These are phyloP conservation scores for Drosophila littoralis DNA, from an alignment of 1,140 invertebrate species.

Conservation along the genomic window DNA sequence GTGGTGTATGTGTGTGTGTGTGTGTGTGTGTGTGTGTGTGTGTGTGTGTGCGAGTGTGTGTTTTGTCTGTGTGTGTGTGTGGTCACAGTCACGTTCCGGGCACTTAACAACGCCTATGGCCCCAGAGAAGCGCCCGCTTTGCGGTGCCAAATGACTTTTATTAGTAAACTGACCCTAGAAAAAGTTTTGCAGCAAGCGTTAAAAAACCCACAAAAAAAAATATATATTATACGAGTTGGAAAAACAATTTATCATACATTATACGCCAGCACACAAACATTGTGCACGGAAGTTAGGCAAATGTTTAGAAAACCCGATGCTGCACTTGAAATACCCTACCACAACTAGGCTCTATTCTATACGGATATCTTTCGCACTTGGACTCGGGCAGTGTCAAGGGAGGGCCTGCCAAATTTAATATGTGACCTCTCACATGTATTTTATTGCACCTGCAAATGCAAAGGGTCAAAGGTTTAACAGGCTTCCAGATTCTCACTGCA, in stretches of 20 bases:
- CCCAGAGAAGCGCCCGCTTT: slow-evolving; percentile 6
- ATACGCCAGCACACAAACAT: not conserved
- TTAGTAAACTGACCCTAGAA: slow-evolving; percentile 68
- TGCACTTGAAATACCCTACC: too few relatives aligned
- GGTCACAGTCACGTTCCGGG: slow-evolving; percentile 39
- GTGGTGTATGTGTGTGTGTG: not conserved
- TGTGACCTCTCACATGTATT: too few relatives aligned
- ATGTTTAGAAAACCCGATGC: not conserved
- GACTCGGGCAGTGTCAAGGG: not conserved
- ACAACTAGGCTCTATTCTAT: too few relatives aligned
- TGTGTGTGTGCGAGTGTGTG: slow-evolving; percentile 3
- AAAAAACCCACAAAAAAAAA: not conserved
- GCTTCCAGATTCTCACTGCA: too few relatives aligned
- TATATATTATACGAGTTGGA: slow-evolving; percentile 12
- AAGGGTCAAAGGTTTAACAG: too few relatives aligned
- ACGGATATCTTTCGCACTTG: not conserved
- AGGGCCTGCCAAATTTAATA: too few relatives aligned
- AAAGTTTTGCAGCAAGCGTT: slow-evolving; percentile 8
- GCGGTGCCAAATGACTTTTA: slow-evolving; percentile 71
- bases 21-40: slow-evolving; percentile 20
- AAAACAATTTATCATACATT: slow-evolving; percentile 19
- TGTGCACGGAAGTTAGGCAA: not conserved
- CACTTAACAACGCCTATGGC: slow-evolving; percentile 21
- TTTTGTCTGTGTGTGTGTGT: slow-evolving; percentile 15
- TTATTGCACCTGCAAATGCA: too few relatives aligned